A percentile compares a stretch with the other conserved stretches of the same genome.
These are phyloP conservation scores for Dasysyrphus tricinctus DNA, from an alignment of 2,888 invertebrate species.

Conservation along the genomic window DNA sequence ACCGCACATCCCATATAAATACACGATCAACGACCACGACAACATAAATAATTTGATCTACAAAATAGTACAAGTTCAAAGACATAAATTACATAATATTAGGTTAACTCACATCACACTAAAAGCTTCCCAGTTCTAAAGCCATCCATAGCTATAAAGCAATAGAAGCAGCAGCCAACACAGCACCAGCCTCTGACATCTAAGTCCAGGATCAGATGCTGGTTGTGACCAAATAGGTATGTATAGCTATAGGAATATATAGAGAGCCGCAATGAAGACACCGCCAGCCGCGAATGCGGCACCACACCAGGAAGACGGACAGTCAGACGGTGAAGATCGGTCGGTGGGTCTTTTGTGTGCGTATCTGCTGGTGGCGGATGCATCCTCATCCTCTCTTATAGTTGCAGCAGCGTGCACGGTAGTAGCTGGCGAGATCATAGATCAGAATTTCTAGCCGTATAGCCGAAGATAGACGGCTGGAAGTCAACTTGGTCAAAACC, in stretches of 20 bases:
- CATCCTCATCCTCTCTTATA: conserved; percentile 32
- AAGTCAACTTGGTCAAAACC: conserved; percentile 73
- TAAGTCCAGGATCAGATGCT: conserved; percentile 68
- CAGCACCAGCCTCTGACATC: conserved; percentile 68
- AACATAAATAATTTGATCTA: conserved; percentile 76
- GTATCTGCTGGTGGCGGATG: conserved; percentile 67
- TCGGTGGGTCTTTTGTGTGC: conserved; percentile 54
- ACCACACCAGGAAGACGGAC: conserved; percentile 48
- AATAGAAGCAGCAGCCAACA: conserved; percentile 45
- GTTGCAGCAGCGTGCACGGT: conserved; percentile 55
- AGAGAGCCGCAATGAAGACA: conserved; percentile 32
- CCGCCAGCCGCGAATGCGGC: conserved; percentile 7
- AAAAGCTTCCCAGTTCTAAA: conserved; percentile 69
- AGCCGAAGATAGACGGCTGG: conserved; percentile 70
- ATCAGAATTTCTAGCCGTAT: conserved; percentile 70
- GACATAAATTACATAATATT: conserved; percentile 75
- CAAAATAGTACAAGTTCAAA: conserved; percentile 76
- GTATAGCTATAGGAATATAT: not conserved
- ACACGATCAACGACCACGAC: conserved; percentile 61
- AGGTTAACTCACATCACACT: conserved; percentile 75
- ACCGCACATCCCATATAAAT: conserved; percentile 62
- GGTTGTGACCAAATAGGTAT: conserved; percentile 53
- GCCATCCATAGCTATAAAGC: conserved; percentile 37
- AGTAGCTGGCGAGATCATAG: conserved; percentile 74
- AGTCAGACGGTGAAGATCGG: conserved; percentile 18